Percentiles rank a stretch among this genome's conserved stretches.
phyloP scores from a whole-genome alignment of 2,113 vertebrate genomes.

The Smithornis capensis region DNA sequence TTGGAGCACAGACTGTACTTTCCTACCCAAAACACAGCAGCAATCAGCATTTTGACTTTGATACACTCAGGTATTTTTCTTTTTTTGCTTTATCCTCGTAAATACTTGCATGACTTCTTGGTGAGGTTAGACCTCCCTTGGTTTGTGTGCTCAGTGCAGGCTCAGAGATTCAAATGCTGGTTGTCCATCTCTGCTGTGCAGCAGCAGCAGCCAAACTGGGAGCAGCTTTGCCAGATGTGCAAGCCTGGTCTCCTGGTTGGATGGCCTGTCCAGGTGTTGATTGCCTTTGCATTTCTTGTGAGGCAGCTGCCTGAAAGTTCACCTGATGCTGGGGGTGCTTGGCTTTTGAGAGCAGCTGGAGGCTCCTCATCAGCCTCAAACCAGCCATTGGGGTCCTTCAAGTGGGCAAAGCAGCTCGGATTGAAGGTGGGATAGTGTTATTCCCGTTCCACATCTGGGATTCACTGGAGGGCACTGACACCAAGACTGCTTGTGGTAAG shows the following conservation, averaged over 20 bases:
- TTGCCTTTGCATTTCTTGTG: neutral
- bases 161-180: neutral
- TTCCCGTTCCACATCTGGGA: neutral
- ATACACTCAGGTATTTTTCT: neutral
- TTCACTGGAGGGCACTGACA: neutral
- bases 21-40: neutral
- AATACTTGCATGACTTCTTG: neutral
- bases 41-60: neutral
- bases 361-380: neutral
- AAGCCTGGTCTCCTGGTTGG: too few species aligned
- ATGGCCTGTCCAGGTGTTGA: neutral
- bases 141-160: neutral
- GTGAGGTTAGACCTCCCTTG: neutral
- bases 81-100: neutral
- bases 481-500: too few species aligned
- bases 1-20: neutral
- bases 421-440: neutral
- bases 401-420: neutral
- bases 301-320: neutral
- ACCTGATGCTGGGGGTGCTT: rapidly evolving
- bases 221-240: neutral
- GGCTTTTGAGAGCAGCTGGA: neutral
- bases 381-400: neutral
- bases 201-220: neutral
- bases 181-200: rapidly evolving